These are phyloP conservation scores for Drosophila kanekoi DNA, from an alignment of 2,888 invertebrate genomes.

Conservation along the genomic window DNA sequence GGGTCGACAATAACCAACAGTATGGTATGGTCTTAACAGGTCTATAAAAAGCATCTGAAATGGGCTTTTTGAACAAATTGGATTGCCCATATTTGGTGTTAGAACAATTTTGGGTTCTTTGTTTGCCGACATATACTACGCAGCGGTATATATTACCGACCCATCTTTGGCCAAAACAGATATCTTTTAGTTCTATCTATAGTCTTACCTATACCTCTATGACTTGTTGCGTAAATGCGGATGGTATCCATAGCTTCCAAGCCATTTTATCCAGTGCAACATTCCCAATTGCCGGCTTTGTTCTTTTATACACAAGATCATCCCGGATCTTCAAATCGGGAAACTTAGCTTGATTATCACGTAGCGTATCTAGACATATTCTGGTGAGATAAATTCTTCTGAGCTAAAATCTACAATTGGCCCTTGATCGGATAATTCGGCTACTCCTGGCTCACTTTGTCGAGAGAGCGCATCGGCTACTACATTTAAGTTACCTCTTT, in stretches of 20 bases:
- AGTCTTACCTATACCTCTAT: neutral
- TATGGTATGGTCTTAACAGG: neutral
- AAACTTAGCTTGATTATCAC: neutral
- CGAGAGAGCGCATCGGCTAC: neutral
- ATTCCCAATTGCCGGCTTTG: too few species aligned
- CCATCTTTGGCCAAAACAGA: too few species aligned
- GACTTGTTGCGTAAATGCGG: too few species aligned
- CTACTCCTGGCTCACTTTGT: neutral
- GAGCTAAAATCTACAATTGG: neutral
- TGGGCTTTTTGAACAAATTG: neutral
- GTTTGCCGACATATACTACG: too few species aligned
- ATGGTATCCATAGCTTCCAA: too few species aligned
- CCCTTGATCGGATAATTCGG: neutral
- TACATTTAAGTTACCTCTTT: neutral
- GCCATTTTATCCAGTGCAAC: too few species aligned
- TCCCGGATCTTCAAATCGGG: too few species aligned
- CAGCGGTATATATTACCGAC: too few species aligned
- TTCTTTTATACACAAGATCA: too few species aligned
- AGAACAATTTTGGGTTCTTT: too few species aligned
- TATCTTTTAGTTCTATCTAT: neutral
- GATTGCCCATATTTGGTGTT: too few species aligned
- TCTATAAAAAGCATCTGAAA: neutral
- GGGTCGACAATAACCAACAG: neutral
- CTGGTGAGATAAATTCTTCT: neutral
- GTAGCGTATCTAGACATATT: neutral